These are phyloP conservation scores for Copidosoma floridanum DNA, from an alignment of 1,140 invertebrate genomes.

Conservation along the genomic window DNA sequence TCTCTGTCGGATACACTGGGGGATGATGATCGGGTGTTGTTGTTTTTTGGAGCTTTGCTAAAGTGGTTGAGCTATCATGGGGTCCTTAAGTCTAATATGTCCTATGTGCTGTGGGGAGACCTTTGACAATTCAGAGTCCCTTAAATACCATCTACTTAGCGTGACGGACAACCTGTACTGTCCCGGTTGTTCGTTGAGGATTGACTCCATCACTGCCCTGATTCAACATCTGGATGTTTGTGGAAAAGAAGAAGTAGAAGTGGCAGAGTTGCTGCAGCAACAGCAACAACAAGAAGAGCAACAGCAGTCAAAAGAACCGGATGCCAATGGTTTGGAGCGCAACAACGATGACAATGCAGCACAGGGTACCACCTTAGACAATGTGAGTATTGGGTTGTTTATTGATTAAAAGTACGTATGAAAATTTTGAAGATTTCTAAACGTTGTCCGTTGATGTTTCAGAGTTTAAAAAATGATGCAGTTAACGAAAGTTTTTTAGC, in stretches of 20 bases:
- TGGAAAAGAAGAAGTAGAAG: constrained; percentile 30
- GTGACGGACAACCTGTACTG: constrained; percentile 63
- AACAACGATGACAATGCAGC: background rate
- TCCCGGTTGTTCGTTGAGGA: constrained; percentile 59
- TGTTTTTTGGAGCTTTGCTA: too few relatives aligned
- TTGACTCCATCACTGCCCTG: constrained; percentile 55
- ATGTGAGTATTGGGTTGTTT: too few relatives aligned
- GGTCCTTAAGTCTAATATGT: constrained; percentile 58
- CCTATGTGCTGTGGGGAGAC: constrained; percentile 65
- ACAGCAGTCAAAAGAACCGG: constrained; percentile 16
- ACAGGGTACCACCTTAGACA: background rate
- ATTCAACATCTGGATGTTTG: constrained; percentile 59
- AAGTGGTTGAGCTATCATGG: too few relatives aligned
- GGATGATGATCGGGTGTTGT: too few relatives aligned
- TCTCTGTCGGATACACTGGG: too few relatives aligned
- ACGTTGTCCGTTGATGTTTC: too few relatives aligned
- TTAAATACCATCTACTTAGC: constrained; percentile 62
- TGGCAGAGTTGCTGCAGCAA: too few relatives aligned
- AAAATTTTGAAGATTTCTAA: too few relatives aligned
- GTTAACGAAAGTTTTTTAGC: constrained; percentile 44
- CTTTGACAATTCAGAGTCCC: constrained; percentile 58
- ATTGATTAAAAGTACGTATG: too few relatives aligned
- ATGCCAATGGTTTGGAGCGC: background rate
- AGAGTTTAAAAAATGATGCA: constrained; percentile 31
- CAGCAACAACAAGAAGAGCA: background rate